Evolutionary conservation across 2,888 invertebrate species (phyloP), one percentile per base, ranked within the genome.

Genomic region (Polylopha cassiicola): DNA sequence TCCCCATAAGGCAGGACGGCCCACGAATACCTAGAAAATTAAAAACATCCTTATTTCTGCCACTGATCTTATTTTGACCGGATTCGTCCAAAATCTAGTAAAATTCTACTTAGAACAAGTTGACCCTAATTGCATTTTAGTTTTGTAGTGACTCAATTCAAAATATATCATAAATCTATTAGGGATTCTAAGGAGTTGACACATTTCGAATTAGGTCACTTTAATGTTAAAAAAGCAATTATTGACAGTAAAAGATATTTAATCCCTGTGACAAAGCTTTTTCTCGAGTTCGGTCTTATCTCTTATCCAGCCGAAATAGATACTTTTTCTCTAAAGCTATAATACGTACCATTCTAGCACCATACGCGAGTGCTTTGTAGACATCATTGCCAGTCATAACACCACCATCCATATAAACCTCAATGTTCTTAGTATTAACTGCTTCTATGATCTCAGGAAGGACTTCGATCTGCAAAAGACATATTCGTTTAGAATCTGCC

Each of bases 361-460:
- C 98, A 11, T 98, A 81, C 1, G 95, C 95, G 24, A 98, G 59
- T 0, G 97, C 97, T 79, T 97, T 98, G 52, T 95, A 92, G 6
- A 97, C 90, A 72, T 98, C 97, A 3, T 92, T 92, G 8, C 97
- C 97, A 52, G 91, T 90, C 9, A 89, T 87, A 1, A 97, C 86
- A 2, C 97, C 97, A 6, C 97, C 95, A 65, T 97, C 97, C 59
- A 97, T 63, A 75, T 94, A 97, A 4, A 97, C 87, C 56, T 95
- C 93, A 10, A 92, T 80, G 60, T 88, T 86, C 36, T 89, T 85
- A 7, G 89, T 89, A 51, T 65, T 78, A 4, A 92, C 91, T 1
- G 92, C 94, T 51, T 88, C 79, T 0, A 90, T 89, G 38, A 97
- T 89, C 80, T 95, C 95, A 0, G 94, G 91, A 24, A 97, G 75